Conservation (phyloP, 1,140 invertebrate species). For the Bradynema listronoti region DNA sequence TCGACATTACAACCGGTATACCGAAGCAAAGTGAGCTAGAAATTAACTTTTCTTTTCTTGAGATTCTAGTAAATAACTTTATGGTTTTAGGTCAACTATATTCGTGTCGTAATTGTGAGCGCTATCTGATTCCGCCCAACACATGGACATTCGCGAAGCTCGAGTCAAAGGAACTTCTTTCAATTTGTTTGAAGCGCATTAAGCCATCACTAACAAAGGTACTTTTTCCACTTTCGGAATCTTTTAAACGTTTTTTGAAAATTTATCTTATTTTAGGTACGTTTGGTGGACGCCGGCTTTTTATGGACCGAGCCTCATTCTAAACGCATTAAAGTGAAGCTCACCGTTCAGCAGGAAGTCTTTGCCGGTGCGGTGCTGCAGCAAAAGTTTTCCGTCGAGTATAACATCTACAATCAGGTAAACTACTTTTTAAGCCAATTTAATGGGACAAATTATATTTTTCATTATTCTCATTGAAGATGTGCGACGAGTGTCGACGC, state of each 20-base stretch:
- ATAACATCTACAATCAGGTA: conserved; percentile 72
- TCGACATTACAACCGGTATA: conserved; percentile 92
- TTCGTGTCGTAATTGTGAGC: conserved; percentile 60
- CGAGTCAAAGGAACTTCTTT: conserved; percentile 84
- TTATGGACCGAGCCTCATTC: conserved; percentile 99
- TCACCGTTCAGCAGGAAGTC: conserved; percentile 90
- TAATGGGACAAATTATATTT: not conserved
- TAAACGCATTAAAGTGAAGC: conserved; percentile 88
- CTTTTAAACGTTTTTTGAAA: not conserved
- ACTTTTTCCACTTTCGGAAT: not conserved
- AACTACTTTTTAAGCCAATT: conserved; percentile 5
- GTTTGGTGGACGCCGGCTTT: conserved; percentile 85
- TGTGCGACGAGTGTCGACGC: conserved; percentile 94
- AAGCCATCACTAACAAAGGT: conserved; percentile 76
- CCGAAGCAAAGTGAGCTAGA: conserved; percentile 70
- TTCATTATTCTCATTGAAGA: conserved; percentile 58
- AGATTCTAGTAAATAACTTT: not conserved
- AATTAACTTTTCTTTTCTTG: not conserved
- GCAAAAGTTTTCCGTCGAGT: conserved; percentile 90
- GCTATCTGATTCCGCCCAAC: conserved; percentile 84
- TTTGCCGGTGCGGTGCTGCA: conserved; percentile 64
- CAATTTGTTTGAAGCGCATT: conserved; percentile 83
- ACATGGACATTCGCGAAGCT: conserved; percentile 81
- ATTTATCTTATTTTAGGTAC: conserved; percentile 12
- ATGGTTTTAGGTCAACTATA: conserved; percentile 61